phyloP scores from a whole-genome alignment of 1,140 invertebrate species.

The Anagrus nilaparvatae region DNA sequence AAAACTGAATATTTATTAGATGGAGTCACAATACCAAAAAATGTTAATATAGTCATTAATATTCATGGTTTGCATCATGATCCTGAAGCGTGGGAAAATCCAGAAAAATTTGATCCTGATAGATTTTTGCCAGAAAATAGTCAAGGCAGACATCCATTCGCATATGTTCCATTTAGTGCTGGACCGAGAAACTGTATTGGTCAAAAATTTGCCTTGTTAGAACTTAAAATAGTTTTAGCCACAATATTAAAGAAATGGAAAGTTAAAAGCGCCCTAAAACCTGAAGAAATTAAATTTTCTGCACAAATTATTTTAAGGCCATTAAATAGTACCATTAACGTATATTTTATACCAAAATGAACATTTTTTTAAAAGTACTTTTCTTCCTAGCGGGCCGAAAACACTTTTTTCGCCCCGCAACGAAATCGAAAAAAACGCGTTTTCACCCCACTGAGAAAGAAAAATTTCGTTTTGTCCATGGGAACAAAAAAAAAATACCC shows the following conservation, averaged over 20 bases:
- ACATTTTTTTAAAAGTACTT: no score
- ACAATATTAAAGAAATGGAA: conserved; percentile 46
- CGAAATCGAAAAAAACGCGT: no score
- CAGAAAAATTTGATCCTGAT: conserved; percentile 53
- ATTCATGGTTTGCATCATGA: conserved; percentile 52
- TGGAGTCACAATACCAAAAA: conserved; percentile 25
- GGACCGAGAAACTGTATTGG: conserved; percentile 53
- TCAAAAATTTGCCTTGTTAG: conserved; percentile 46
- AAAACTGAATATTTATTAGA: conserved; percentile 49
- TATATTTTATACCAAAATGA: conserved; percentile 19
- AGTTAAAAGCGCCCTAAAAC: conserved; percentile 36
- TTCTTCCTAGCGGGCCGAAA: no score
- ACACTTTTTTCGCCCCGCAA: no score
- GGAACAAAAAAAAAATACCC: no score
- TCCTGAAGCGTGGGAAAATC: conserved; percentile 45
- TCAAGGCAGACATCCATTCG: conserved; percentile 34
- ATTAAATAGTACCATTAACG: conserved; percentile 11
- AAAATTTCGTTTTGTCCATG: no score
- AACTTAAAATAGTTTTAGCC: conserved; percentile 44
- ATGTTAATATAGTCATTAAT: conserved; percentile 33
- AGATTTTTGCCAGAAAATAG: conserved; percentile 45
- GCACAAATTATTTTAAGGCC: conserved; percentile 27
- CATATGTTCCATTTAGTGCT: conserved; percentile 49
- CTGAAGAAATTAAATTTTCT: conserved; percentile 24
- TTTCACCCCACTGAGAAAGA: no score